Evolutionary conservation across 1,140 invertebrate species (phyloP).

Genomic region (Meteorus sp.): DNA sequence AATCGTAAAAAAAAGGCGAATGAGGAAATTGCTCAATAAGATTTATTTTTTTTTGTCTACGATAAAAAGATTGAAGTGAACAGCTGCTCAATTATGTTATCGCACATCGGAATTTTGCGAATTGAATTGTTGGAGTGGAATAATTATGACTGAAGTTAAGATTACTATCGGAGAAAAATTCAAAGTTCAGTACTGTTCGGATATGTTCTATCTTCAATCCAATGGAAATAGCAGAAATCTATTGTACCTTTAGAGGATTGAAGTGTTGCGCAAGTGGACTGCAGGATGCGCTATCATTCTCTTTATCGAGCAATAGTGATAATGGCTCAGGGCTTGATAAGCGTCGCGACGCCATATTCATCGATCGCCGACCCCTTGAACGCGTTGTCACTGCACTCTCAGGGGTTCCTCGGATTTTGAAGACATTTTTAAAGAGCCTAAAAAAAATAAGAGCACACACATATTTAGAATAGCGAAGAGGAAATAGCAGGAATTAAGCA

Average conservation of each 20-base stretch:
- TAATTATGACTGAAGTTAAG: neutral
- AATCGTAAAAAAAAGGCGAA: too few species aligned
- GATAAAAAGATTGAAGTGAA: too few species aligned
- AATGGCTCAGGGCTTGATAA: conserved; percentile 33
- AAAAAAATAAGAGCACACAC: conserved; percentile 34
- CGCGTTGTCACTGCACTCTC: conserved; percentile 36
- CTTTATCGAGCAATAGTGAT: conserved; percentile 37
- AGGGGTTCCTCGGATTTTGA: conserved; percentile 48
- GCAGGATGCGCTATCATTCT: conserved; percentile 40
- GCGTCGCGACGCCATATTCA: conserved; percentile 44
- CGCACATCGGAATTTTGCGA: too few species aligned
- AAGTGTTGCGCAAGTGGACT: conserved; percentile 33
- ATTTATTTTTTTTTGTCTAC: too few species aligned
- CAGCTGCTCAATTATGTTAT: too few species aligned
- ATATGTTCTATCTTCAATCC: neutral
- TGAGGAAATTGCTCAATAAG: too few species aligned
- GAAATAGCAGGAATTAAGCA: too few species aligned
- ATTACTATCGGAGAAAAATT: neutral
- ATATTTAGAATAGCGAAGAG: neutral
- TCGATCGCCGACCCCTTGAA: conserved; percentile 32
- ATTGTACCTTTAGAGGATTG: conserved; percentile 47
- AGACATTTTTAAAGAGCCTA: conserved; percentile 54
- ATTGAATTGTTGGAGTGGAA: neutral
- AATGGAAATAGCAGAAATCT: conserved; percentile 4
- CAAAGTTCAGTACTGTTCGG: neutral